Base-by-base conservation (phyloP, 2,888 invertebrate genomes). In the Dusona sp. region DNA sequence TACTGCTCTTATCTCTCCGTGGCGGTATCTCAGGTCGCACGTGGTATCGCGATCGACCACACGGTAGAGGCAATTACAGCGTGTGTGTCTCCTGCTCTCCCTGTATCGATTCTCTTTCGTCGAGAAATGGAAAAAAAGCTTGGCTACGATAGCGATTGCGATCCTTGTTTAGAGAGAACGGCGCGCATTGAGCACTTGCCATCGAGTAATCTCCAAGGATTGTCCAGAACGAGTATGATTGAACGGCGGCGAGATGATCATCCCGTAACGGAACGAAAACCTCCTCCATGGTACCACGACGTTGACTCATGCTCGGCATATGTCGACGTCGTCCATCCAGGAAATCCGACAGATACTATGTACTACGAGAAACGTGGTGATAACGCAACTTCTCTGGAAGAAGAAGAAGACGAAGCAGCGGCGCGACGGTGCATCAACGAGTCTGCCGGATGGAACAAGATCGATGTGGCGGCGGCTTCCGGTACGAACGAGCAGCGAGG, bases 71-170 rank as follows among this genome's bases (percentile, higher is more conserved):
- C 61, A 25, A 61, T 61, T 61, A 29, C 61, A 25, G 61, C 61
- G 25, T n/a, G 61, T 22, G 25, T 22, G 29, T 61, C 29, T 22
- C 11, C 25, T 29, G 25, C 29, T 25, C 61, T 11, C 11, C 61
- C 61, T 9, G 25, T 25, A 25, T 61, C 61, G 61, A 8, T 48
- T 11, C 22, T 48, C 19, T 61, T 9, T 29, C 42, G 42, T 6
- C 45, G 68, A 61, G 13, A 42, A 73, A 42, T 57, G 75, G 72
- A 54, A 73, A 74, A 70, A 72, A 73, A 65, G 72, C 54, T 54
- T 61, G 82, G 79, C 84, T n/a, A 74, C 86, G 88, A 86, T 84
- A 80, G 84, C 82, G 79, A 88, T 88, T 86, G 75, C 88, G 80
- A 85, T 85, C 75, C 86, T 83, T 85, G 87, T 88, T 88, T 88